phyloP scores from a whole-genome alignment of 2,113 vertebrate genomes.

The Macrotis lagotis region DNA sequence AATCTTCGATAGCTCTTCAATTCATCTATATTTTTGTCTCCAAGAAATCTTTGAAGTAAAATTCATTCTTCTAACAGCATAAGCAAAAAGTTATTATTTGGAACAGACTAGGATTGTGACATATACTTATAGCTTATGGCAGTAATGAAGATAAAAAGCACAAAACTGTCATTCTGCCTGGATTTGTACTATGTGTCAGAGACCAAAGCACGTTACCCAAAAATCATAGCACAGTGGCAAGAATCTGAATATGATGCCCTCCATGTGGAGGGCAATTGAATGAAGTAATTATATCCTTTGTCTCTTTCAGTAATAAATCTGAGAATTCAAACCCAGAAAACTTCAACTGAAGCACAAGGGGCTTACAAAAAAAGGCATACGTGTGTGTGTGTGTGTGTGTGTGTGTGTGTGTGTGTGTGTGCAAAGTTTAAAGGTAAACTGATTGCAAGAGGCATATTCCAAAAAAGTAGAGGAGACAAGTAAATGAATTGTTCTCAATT shows the following conservation, averaged over 20 bases:
- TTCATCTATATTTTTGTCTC: neutral
- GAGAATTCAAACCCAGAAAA: neutral
- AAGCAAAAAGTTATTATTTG: neutral
- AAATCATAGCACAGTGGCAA: neutral
- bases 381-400: neutral
- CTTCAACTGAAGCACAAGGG: neutral
- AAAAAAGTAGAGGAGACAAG: constrained; percentile 65
- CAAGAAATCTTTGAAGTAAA: neutral
- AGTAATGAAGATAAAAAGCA: neutral
- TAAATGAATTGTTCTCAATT: constrained; percentile 75
- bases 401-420: neutral
- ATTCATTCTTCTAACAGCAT: neutral
- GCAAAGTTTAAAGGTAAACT: constrained; percentile 73
- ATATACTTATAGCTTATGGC: neutral
- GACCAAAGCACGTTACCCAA: neutral
- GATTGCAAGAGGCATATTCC: constrained; percentile 68
- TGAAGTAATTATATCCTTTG: neutral
- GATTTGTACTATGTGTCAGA: neutral
- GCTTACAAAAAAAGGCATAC: neutral
- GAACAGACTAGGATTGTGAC: neutral
- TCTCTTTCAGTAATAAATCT: neutral
- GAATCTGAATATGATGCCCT: neutral
- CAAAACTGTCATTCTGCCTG: neutral
- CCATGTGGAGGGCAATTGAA: neutral
- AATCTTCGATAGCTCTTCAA: neutral